Evolutionary conservation across 2,113 vertebrate genomes (phyloP), one percentile per base, ranked within the genome.

Genomic region (Montifringilla adamsi): DNA sequence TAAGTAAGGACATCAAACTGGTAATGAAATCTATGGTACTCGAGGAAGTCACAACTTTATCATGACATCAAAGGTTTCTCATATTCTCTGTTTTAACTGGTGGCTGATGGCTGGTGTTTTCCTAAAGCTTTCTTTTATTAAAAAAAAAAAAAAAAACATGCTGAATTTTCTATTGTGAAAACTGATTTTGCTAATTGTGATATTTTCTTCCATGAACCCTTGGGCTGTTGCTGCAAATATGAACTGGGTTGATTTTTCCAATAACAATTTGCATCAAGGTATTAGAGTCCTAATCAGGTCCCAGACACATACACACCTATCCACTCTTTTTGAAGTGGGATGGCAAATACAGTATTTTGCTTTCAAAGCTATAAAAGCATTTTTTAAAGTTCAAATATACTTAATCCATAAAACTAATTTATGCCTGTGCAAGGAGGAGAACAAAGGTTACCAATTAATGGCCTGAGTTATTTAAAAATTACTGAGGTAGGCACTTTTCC

Each of bases 361-460:
- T 97, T 97, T 98, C 88, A 95, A 97, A 95, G 97, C 97, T 95
- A 97, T 91, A 97, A 94, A 98, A 98, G 93, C 96, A 97, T 96
- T 98, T 98, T 97, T 96, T 70, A 98, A 98, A 98, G 98, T 98
- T 98, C 97, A 98, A 97, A 95, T 97, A 97, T 95, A 96, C 90
- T 97, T 97, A 98, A 98, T 98, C 98, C 97, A 98, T 98, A 98
- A 98, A 98, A 98, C 96, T 98, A 98, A 98, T 98, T 98, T 98
- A 97, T 97, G 95, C 68, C 90, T 96, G 94, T 96, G 93, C 84
- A 96, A 95, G 96, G 91, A 95, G 92, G 91, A 97, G 93, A 96
- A 98, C 96, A 98, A 98, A 98, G 97, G 98, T 98, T 97, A 97
- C 85, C 96, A 97, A 97, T 97, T 97, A 97, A 95, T 96, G 95